Conservation (phyloP, 2,797 vertebrate species). For the Ceryle rudis region DNA sequence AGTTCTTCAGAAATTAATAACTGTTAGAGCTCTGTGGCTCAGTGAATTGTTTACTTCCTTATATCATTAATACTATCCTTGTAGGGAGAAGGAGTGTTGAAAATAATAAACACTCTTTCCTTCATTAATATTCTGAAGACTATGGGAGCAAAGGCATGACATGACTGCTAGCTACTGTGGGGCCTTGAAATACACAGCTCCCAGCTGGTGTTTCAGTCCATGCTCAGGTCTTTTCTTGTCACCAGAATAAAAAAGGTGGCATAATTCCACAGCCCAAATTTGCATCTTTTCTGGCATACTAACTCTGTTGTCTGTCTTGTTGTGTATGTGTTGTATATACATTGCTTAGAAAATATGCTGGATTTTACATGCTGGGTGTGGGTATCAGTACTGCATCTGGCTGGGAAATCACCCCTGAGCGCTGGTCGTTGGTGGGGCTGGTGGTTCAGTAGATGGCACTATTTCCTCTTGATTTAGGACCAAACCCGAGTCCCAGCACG, state of each 20-base stretch:
- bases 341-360: background rate
- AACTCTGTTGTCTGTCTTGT: background rate
- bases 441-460: slow-evolving; percentile 48
- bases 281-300: background rate
- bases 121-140: slow-evolving; percentile 45
- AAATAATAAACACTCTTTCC: slow-evolving; percentile 48
- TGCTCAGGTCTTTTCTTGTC: background rate
- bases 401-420: background rate
- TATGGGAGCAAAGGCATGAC: slow-evolving; percentile 1
- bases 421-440: background rate
- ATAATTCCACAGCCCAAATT: background rate
- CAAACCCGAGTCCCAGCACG: background rate
- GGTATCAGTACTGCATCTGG: background rate
- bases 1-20: slow-evolving; percentile 51
- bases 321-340: fast-evolving
- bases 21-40: slow-evolving; percentile 46
- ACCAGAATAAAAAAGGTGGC: background rate
- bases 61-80: slow-evolving; percentile 56
- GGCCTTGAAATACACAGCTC: background rate
- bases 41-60: slow-evolving; percentile 63
- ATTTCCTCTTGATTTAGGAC: slow-evolving; percentile 45
- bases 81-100: slow-evolving; percentile 18
- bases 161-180: background rate
- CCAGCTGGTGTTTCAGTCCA: background rate
- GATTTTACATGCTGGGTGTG: background rate